Evolutionary conservation across 1,140 invertebrate species (phyloP), one percentile per base, ranked within the genome.

Genomic region (Atta texana): DNA sequence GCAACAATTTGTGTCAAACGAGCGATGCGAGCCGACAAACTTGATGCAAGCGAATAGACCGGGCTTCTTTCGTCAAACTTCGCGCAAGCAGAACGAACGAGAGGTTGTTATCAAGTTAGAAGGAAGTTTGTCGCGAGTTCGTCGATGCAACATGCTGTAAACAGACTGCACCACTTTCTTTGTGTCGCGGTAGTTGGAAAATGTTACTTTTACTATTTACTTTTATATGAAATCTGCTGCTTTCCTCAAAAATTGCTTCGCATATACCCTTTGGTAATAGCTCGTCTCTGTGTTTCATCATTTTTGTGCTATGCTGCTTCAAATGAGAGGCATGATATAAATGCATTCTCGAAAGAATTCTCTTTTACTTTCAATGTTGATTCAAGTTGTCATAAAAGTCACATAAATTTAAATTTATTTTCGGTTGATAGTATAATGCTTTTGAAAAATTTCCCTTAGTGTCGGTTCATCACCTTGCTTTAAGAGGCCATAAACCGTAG

Each of bases 41-140:
- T 84, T 75, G 80, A 84, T 84, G 69, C 80, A 49, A 72, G 57
- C 80, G 80, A 84, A 75, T 75, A 84, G 80, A 84, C 69, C 44
- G 39, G 68, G 68, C 68, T 84, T 84, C 80, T 84, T 84, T 74
- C 80, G 80, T 84, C 69, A 75, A 84, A 75, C 80, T 84, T 84
- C 80, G 69, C 31, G 80, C 39, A 75, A 84, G 80, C 55, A 75
- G 69, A 84, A 84, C 66, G 66, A 82, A 72, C 80, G 80, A 84
- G 69, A 74, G 80, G 80, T 84, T 75, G 80, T 84, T 84, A 84
- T 84, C 80, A 84, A 84, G 80, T 84, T 84, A 84, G 69, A 49
- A 16, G 53, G n/a, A 84, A 84, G 69, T 84, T 84, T 74, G 69
- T 75, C n/a, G 80, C 69, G 44, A 84, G 80, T 84, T 84, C 55